These are phyloP conservation scores for Caenorhabditis afra DNA, from an alignment of 2,888 invertebrate species.

Conservation along the genomic window DNA sequence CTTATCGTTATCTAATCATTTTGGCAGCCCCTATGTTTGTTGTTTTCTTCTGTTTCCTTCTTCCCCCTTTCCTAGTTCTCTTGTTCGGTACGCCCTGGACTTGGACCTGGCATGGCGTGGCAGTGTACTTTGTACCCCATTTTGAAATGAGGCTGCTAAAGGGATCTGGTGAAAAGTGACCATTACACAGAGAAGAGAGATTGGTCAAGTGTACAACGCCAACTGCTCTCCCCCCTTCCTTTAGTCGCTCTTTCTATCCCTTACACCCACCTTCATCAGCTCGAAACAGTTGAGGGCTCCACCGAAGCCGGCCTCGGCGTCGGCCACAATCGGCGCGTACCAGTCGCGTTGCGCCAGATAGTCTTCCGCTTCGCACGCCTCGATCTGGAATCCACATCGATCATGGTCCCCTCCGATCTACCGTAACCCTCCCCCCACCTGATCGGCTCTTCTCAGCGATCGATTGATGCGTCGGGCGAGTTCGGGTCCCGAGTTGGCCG, in stretches of 20 bases:
- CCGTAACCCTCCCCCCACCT: constrained; percentile 35
- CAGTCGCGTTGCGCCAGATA: constrained; percentile 78
- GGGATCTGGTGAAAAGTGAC: no score
- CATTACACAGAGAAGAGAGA: not conserved
- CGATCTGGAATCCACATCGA: constrained; percentile 66
- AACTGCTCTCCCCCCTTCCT: constrained; percentile 9
- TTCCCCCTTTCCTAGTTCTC: no score
- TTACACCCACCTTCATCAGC: constrained; percentile 80
- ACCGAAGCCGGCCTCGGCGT: constrained; percentile 81
- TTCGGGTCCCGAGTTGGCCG: constrained; percentile 81
- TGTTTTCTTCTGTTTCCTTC: no score
- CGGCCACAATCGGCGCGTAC: constrained; percentile 81
- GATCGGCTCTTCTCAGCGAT: constrained; percentile 80
- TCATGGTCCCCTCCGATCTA: not conserved
- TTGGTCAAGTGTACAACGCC: not conserved
- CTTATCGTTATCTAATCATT: not conserved
- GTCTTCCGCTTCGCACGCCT: constrained; percentile 78
- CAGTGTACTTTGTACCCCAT: constrained; percentile 9
- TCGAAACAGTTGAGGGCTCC: constrained; percentile 81
- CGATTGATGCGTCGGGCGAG: constrained; percentile 80
- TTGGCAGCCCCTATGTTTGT: no score
- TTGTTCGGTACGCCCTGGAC: no score
- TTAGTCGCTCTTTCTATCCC: no score
- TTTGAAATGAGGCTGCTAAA: no score
- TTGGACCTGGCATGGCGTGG: no score